Percentiles rank a stretch among this genome's conserved stretches.
These are phyloP conservation scores for Entomobrya proxima DNA, from an alignment of 2,888 invertebrate genomes.

Conservation along the genomic window DNA sequence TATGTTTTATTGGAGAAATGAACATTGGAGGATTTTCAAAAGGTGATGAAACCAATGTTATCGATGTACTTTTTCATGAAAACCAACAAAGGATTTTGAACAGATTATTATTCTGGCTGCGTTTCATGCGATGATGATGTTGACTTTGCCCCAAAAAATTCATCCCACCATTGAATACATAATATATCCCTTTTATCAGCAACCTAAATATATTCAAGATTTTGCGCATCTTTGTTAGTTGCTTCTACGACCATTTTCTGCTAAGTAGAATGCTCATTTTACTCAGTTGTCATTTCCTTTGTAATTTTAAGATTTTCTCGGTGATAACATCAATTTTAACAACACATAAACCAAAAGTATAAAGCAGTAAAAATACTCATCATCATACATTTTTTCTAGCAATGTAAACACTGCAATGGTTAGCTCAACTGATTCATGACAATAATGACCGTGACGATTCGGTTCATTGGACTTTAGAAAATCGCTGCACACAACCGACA, in stretches of 20 bases:
- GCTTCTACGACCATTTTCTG: not conserved
- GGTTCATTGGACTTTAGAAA: constrained; percentile 68
- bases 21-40: no score
- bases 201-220: no score
- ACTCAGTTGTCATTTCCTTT: not conserved
- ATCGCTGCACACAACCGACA: not conserved
- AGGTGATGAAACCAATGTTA: no score
- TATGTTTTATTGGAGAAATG: no score
- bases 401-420: not conserved
- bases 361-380: not conserved
- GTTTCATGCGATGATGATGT: no score
- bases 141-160: not conserved
- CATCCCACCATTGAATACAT: no score
- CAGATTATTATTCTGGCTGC: no score
- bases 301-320: not conserved
- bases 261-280: no score
- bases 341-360: not conserved
- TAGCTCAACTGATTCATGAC: constrained; percentile 40
- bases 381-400: not conserved
- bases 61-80: no score
- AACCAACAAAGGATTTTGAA: no score
- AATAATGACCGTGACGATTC: constrained; percentile 64
- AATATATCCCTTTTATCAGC: no score
- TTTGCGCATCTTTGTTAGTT: no score
- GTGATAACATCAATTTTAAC: not conserved